These are phyloP conservation scores for Patella depressa DNA, from an alignment of 2,888 invertebrate species.

Conservation along the genomic window DNA sequence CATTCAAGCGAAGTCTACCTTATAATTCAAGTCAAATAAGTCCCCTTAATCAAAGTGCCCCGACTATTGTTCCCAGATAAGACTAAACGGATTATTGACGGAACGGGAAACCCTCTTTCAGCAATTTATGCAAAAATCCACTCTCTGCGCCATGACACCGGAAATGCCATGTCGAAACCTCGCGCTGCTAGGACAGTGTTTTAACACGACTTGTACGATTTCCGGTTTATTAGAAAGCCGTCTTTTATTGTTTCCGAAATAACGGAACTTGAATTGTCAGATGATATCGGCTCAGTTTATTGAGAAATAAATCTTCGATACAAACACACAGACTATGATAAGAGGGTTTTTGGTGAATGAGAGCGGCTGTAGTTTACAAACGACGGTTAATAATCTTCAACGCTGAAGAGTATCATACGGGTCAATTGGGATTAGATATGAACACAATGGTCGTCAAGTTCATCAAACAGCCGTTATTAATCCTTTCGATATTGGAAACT, in stretches of 20 bases:
- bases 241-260: conserved; percentile 1
- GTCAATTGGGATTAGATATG: too few relatives aligned
- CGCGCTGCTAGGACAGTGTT: neutral
- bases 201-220: conserved; percentile 1
- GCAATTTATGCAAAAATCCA: conserved; percentile 26
- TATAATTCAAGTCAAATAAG: too few relatives aligned
- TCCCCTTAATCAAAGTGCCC: neutral
- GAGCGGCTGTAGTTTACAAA: too few relatives aligned
- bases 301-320: too few relatives aligned
- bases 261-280: conserved; percentile 2
- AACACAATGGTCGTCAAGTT: too few relatives aligned
- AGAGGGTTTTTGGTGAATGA: too few relatives aligned
- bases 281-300: neutral
- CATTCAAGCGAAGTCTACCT: too few relatives aligned
- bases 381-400: too few relatives aligned
- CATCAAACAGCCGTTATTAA: too few relatives aligned
- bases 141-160: conserved; percentile 15
- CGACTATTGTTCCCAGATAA: neutral
- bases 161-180: conserved; percentile 27
- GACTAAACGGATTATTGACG: conserved; percentile 12
- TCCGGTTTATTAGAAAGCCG: conserved; percentile 1
- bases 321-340: too few relatives aligned
- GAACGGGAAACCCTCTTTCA: conserved; percentile 8
- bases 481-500: too few relatives aligned
- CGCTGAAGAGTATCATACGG: too few relatives aligned